Evolutionary conservation across 2,888 invertebrate species (phyloP), one percentile per base, ranked within the genome.

Genomic region (Argyresthia albistria): DNA sequence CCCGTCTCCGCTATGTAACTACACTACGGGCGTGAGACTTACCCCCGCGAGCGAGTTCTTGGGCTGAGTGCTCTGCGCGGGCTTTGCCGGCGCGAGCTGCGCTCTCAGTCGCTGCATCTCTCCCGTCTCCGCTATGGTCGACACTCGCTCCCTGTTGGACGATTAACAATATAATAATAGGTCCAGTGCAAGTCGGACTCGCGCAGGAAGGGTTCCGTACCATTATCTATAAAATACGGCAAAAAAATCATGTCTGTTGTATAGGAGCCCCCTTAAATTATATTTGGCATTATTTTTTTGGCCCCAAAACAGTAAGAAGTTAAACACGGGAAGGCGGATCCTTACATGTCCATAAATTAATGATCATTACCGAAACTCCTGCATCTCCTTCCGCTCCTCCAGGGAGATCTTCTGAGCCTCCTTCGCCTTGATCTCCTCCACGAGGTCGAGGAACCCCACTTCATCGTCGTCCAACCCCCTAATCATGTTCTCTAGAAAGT

Each of bases 391-490:
- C 63, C 92, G 91, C 65, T 97, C 97, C 72, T 97, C 97, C 46
- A 93, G 82, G 64, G 92, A 90, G 60, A 96, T 95, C 67, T 93
- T 93, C 59, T 93, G 91, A 54, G 97, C 96, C 4, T 95, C 94
- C 64, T 95, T 94, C 54, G 95, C 89, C 80, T 96, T 97, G 11
- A 92, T 93, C 55, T 93, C 90, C 72, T 97, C 97, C 3, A 99
- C 96, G 54, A 95, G 88, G 67, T 98, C 97, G 49, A 99, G 82
- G 76, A 98, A 99, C 58, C 97, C 95, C 0, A 97, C 95, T 83
- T 99, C 99, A 73, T 98, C 99, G 71, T 98, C 98, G 71, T 98
- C 97, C 49, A 99, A 82, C 0, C 97, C 97, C 72, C 97, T 91
- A 65, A 95, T 94, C 89, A 95, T 92, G 76, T 95, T 95, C 69